Conservation (phyloP, 2,797 vertebrate genomes). For the Oryzias sinensis region DNA sequence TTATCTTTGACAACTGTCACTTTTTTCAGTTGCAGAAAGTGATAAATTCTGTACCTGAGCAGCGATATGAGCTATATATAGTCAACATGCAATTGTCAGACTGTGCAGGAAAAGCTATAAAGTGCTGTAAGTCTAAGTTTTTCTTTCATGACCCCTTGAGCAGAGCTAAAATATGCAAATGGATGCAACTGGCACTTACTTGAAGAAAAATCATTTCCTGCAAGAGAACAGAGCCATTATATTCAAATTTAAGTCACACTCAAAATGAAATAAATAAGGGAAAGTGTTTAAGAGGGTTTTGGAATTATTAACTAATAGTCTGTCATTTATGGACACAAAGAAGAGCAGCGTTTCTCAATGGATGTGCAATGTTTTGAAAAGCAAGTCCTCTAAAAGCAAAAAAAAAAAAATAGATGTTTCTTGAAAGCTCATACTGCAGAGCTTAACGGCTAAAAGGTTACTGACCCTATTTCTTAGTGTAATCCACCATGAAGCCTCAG, state of each 20-base stretch:
- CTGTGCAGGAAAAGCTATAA: too few species aligned
- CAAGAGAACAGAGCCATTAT: constrained; percentile 25
- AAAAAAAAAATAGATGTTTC: constrained; percentile 15
- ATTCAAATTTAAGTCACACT: constrained; percentile 31
- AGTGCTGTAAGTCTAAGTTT: too few species aligned
- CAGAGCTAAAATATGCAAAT: constrained; percentile 38
- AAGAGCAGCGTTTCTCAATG: neutral
- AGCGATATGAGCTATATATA: too few species aligned
- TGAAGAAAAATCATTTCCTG: constrained; percentile 26
- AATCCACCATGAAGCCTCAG: constrained; percentile 59
- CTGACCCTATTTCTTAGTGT: constrained; percentile 43
- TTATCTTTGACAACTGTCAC: too few species aligned
- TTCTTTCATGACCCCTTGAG: constrained; percentile 17
- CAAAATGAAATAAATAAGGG: constrained; percentile 13
- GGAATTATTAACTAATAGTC: constrained; percentile 19
- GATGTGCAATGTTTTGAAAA: too few species aligned
- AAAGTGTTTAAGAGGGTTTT: constrained; percentile 2
- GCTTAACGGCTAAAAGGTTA: constrained; percentile 51
- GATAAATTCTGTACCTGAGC: too few species aligned
- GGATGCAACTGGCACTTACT: constrained; percentile 25
- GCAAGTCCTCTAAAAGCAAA: constrained; percentile 6
- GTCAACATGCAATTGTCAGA: too few species aligned
- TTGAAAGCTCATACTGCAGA: constrained; percentile 24
- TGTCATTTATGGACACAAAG: constrained; percentile 23
- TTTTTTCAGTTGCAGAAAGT: too few species aligned